Conservation (phyloP, 2,888 invertebrate species). For the Tridacna crocea region DNA sequence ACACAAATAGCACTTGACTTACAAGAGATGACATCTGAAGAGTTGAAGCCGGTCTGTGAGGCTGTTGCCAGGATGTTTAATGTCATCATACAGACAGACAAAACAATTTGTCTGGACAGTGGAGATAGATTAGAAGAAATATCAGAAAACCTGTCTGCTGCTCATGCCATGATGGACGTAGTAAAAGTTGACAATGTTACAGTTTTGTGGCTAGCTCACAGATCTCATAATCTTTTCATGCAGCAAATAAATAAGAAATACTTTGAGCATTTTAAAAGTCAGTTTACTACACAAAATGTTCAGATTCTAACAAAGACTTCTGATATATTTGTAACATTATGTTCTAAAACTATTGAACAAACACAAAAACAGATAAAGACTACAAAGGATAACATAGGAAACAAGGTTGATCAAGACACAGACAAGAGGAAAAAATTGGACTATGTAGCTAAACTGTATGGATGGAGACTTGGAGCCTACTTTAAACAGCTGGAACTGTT, state of each 20-base stretch:
- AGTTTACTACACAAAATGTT: neutral
- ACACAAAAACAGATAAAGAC: neutral
- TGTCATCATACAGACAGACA: neutral
- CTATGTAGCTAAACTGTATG: slow-evolving; percentile 4
- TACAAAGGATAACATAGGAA: neutral
- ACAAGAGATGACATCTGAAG: neutral
- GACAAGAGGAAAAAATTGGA: neutral
- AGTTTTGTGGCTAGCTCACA: neutral
- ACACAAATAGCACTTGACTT: neutral
- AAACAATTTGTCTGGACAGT: neutral
- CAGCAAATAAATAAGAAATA: neutral
- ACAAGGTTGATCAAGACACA: neutral
- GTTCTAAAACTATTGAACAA: slow-evolving; percentile 4
- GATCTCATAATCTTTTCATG: neutral
- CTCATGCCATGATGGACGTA: neutral
- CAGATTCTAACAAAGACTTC: neutral
- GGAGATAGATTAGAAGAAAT: neutral
- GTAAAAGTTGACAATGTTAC: neutral
- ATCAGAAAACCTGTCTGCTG: neutral
- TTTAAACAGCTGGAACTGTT: slow-evolving; percentile 18
- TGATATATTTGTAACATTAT: slow-evolving; percentile 2
- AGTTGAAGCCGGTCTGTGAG: neutral
- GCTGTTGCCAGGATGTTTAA: neutral
- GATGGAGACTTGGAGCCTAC: neutral
- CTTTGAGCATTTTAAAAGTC: neutral